A percentile compares a stretch with the other conserved stretches of the same genome.
Conservation (phyloP, 1,140 invertebrate species). For the Pseudomyrmex gracilis region DNA sequence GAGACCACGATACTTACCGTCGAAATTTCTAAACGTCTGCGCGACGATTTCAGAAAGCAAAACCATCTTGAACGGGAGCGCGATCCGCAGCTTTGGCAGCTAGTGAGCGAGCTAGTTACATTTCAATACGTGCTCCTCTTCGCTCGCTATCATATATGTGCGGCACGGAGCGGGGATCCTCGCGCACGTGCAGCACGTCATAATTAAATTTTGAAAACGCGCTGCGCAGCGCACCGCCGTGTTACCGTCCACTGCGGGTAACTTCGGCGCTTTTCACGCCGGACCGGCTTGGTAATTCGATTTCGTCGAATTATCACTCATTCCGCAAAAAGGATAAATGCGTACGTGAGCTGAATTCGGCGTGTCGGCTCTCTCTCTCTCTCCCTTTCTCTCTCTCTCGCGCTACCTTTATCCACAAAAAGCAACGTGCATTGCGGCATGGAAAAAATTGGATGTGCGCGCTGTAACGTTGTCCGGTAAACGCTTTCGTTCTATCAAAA, state of each 20-base stretch:
- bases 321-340: slow-evolving; percentile 83
- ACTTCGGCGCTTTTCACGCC: slow-evolving; percentile 81
- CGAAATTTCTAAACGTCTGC: too few relatives aligned
- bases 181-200: slow-evolving; percentile 73
- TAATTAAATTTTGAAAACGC: slow-evolving; percentile 81
- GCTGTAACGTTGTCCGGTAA: slow-evolving; percentile 40
- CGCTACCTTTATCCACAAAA: slow-evolving; percentile 36
- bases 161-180: slow-evolving; percentile 68
- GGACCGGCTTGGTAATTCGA: slow-evolving; percentile 80
- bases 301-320: slow-evolving; percentile 82
- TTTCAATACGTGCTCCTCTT: slow-evolving; percentile 66
- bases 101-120: slow-evolving; percentile 62
- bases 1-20: too few relatives aligned
- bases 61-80: neutral
- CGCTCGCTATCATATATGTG: slow-evolving; percentile 79
- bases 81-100: slow-evolving; percentile 21
- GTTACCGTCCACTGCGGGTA: slow-evolving; percentile 74
- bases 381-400: neutral
- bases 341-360: slow-evolving; percentile 78
- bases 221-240: slow-evolving; percentile 69
- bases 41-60: too few relatives aligned
- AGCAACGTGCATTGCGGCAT: slow-evolving; percentile 40
- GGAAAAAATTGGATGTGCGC: slow-evolving; percentile 61
- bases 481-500: slow-evolving; percentile 34
- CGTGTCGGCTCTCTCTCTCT: neutral